These are phyloP conservation scores for Cheilosia impressa DNA, from an alignment of 2,888 invertebrate genomes.

Conservation along the genomic window DNA sequence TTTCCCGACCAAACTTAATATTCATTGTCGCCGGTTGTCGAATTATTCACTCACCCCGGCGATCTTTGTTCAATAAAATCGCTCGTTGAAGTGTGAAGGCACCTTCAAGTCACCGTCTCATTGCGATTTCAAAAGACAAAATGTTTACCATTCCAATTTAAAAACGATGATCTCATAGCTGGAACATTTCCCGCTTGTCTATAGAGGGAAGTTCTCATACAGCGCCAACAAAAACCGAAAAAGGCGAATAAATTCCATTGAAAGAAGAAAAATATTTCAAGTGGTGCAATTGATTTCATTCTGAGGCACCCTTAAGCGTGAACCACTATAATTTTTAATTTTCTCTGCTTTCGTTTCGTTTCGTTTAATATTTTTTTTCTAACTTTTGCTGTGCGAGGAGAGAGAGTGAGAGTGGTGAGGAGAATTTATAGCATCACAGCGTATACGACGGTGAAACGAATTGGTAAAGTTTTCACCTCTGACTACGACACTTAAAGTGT, in stretches of 20 bases:
- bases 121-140: neutral
- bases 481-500: slow-evolving; percentile 71
- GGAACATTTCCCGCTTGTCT: slow-evolving; percentile 28
- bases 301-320: slow-evolving; percentile 70
- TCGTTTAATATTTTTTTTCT: slow-evolving; percentile 43
- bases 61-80: no score
- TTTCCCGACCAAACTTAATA: no score
- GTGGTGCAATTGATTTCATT: slow-evolving; percentile 73
- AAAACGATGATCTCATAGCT: slow-evolving; percentile 9
- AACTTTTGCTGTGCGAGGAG: slow-evolving; percentile 19
- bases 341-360: slow-evolving; percentile 32
- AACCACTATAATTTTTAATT: slow-evolving; percentile 75
- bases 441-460: slow-evolving; percentile 63
- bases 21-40: no score
- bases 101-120: neutral
- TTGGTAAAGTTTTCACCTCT: slow-evolving; percentile 73
- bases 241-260: slow-evolving; percentile 28
- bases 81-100: no score
- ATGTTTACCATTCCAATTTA: slow-evolving; percentile 22
- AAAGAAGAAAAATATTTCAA: slow-evolving; percentile 62
- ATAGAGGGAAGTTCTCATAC: slow-evolving; percentile 10
- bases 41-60: no score
- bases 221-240: neutral
- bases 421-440: slow-evolving; percentile 60
- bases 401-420: slow-evolving; percentile 24